Evolutionary conservation across 1,140 invertebrate species (phyloP).

Genomic region (Chlorops oryzae): DNA sequence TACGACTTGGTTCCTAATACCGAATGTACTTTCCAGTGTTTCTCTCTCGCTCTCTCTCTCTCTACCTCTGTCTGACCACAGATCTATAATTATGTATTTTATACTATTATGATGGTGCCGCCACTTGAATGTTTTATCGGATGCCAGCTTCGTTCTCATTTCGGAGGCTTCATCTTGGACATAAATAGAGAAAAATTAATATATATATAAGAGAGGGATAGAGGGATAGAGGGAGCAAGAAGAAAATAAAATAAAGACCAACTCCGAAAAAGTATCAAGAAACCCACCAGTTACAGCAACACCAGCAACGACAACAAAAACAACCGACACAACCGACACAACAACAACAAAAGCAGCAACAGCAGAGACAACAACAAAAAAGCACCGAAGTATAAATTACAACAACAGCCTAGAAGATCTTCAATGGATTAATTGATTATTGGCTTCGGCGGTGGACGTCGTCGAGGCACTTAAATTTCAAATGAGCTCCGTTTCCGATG

Average conservation of each 20-base stretch:
- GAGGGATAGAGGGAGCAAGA: too few relatives aligned
- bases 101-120: too few relatives aligned
- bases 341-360: background rate
- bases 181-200: too few relatives aligned
- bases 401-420: slow-evolving; percentile 1
- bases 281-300: background rate
- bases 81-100: too few relatives aligned
- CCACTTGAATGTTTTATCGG: too few relatives aligned
- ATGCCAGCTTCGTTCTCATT: too few relatives aligned
- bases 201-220: slow-evolving; percentile 4
- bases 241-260: too few relatives aligned
- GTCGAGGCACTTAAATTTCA: slow-evolving; percentile 18
- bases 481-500: slow-evolving; percentile 21
- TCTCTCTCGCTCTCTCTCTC: too few relatives aligned
- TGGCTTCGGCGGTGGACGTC: slow-evolving; percentile 25
- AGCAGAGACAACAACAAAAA: slow-evolving; percentile 2
- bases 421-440: slow-evolving; percentile 45
- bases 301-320: background rate
- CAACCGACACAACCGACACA: slow-evolving; percentile 5
- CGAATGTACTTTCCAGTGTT: too few relatives aligned
- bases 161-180: too few relatives aligned
- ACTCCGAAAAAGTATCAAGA: slow-evolving; percentile 6
- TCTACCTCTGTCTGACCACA: too few relatives aligned
- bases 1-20: too few relatives aligned
- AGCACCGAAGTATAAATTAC: background rate